Base-by-base conservation (phyloP, 1,140 invertebrate genomes). In the Rhyzopertha dominica region DNA sequence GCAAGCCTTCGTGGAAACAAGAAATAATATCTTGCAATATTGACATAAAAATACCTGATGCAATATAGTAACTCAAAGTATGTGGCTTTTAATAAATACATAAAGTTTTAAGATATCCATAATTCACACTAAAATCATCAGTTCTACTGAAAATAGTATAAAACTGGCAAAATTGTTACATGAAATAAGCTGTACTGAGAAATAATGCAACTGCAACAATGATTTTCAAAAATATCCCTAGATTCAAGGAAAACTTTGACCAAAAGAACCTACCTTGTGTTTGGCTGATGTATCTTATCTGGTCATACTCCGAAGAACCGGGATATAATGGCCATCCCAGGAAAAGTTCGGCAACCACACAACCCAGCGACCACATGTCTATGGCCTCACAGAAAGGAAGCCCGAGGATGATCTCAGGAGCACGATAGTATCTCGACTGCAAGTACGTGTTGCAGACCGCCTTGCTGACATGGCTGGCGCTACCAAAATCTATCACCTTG, bases 361-460 rank as follows among this genome's bases (percentile, higher is more conserved):
- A 99, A 16, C 97, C 97, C 41, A 99, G 75, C 0, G 95, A 98
- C 97, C 97, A 99, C 95, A 99, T 99, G 71, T 99, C 97, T 57
- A 99, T 99, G 3, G 95, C 93, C 73, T 99, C 97, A 76, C 94
- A 97, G 74, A 99, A 99, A 34, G 95, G 95, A 55, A 99, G 74
- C 49, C 88, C 96, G 32, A 99, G 75, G 64, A 99, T 95, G 60
- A 99, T 99, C 73, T 99, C 97, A 1, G 97, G 97, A 17, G 97
- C 97, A 51, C 96, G 84, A 72, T 99, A 99, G 68, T 99, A 99
- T 63, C 97, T 80, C 51, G 94, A 98, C 74, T 99, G 97, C 46
- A 99, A 78, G 70, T 99, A 99, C 1, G 97, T 99, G 65, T 98
- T 98, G 71, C 95, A 98, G 24, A 99, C 94, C 18, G 95, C 95